Percentiles rank a stretch among this genome's conserved stretches.
phyloP scores from a whole-genome alignment of 2,797 vertebrate genomes.

The Anguilla pacifica region DNA sequence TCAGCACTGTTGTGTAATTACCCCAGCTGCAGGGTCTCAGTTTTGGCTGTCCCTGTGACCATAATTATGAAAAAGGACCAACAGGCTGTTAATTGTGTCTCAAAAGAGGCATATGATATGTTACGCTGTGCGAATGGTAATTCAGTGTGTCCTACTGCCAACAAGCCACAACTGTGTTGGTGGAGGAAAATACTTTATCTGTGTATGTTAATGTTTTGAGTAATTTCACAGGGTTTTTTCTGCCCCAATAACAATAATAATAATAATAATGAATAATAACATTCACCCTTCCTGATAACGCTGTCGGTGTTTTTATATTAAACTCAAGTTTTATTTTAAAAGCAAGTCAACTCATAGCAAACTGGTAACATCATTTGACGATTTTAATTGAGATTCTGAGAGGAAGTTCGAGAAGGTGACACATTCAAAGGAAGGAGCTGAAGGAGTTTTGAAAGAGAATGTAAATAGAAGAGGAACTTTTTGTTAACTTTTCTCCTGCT shows the following conservation, averaged over 20 bases:
- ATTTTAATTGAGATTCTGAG: not conserved
- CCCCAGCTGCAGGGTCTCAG: not conserved
- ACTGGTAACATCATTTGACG: not conserved
- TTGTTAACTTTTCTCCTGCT: not conserved
- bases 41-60: not conserved
- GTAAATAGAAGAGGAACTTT: not conserved
- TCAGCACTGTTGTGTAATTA: constrained; percentile 4
- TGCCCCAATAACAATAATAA: too few species aligned
- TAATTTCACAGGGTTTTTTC: not conserved
- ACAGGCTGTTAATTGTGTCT: not conserved
- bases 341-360: not conserved
- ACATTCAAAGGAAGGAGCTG: not conserved
- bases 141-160: not conserved
- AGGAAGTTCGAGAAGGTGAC: not conserved
- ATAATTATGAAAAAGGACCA: not conserved
- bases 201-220: not conserved
- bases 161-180: not conserved
- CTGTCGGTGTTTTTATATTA: not conserved
- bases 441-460: not conserved
- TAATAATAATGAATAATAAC: not conserved
- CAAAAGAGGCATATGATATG: not conserved
- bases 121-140: not conserved
- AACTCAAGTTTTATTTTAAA: not conserved
- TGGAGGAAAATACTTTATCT: not conserved
- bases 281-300: not conserved